Conservation (phyloP, 2,888 invertebrate species). For the Caenorhabditis doughertyi region DNA sequence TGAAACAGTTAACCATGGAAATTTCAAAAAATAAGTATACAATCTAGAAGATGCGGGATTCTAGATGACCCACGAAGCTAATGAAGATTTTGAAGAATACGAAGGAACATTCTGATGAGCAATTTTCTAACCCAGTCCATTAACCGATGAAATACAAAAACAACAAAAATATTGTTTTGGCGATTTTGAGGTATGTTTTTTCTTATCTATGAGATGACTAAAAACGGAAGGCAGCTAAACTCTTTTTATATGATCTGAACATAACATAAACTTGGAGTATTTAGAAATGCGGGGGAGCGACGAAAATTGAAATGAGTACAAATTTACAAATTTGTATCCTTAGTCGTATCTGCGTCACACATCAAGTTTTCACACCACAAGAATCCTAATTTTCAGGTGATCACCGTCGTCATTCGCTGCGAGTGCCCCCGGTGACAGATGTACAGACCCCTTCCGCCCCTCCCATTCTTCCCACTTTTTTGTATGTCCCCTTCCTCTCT, state of each 20-base stretch:
- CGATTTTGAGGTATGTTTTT: conserved; percentile 52
- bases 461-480: conserved; percentile 1
- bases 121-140: not conserved
- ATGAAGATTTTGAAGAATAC: not conserved
- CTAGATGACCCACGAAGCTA: not conserved
- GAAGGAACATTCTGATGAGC: conserved; percentile 7
- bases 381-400: conserved; percentile 38
- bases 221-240: not conserved
- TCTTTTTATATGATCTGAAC: too few species aligned
- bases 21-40: not conserved
- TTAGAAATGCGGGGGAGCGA: too few species aligned
- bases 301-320: too few species aligned
- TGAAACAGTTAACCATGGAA: not conserved
- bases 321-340: too few species aligned
- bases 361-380: not conserved
- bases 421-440: conserved; percentile 63
- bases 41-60: not conserved
- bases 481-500: conserved; percentile 38
- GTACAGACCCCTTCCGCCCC: conserved; percentile 53
- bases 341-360: too few species aligned
- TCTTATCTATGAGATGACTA: not conserved
- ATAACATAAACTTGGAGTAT: too few species aligned
- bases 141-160: conserved; percentile 24
- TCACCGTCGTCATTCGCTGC: conserved; percentile 62
- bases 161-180: conserved; percentile 51